Percentiles rank a stretch among this genome's conserved stretches.
phyloP scores from a whole-genome alignment of 2,888 invertebrate genomes.

The Agelastica alni region DNA sequence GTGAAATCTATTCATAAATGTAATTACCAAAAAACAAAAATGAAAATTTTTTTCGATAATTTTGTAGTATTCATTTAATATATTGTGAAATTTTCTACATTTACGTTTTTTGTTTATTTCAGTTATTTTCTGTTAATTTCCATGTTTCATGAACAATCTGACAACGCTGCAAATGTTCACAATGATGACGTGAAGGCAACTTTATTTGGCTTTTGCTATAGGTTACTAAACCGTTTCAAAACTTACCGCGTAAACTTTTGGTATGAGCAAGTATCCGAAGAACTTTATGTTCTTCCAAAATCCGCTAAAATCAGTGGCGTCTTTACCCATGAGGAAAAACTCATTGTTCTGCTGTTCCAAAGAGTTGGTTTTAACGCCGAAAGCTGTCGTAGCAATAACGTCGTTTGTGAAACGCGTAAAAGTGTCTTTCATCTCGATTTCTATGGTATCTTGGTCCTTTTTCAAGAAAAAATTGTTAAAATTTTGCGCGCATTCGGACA shows the following conservation, averaged over 20 bases:
- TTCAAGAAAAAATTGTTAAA: slow-evolving; percentile 38
- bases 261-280: slow-evolving; percentile 8
- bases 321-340: slow-evolving; percentile 61
- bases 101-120: too few relatives aligned
- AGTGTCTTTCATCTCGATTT: slow-evolving; percentile 53
- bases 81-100: too few relatives aligned
- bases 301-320: slow-evolving; percentile 50
- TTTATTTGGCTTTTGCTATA: too few relatives aligned
- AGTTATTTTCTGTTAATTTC: too few relatives aligned
- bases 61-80: too few relatives aligned
- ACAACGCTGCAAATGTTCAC: too few relatives aligned
- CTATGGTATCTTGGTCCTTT: slow-evolving; percentile 38
- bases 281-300: slow-evolving; percentile 10
- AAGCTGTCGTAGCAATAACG: slow-evolving; percentile 58
- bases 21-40: too few relatives aligned
- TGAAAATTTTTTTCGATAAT: too few relatives aligned
- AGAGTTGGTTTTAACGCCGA: slow-evolving; percentile 57
- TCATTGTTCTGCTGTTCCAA: slow-evolving; percentile 59
- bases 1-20: too few relatives aligned
- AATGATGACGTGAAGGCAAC: too few relatives aligned
- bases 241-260: slow-evolving; percentile 8
- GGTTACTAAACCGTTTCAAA: too few relatives aligned
- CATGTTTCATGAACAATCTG: too few relatives aligned
- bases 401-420: slow-evolving; percentile 61
- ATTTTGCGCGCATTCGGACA: slow-evolving; percentile 33